phyloP scores from a whole-genome alignment of 2,888 invertebrate species.

The Calameuta idolon region DNA sequence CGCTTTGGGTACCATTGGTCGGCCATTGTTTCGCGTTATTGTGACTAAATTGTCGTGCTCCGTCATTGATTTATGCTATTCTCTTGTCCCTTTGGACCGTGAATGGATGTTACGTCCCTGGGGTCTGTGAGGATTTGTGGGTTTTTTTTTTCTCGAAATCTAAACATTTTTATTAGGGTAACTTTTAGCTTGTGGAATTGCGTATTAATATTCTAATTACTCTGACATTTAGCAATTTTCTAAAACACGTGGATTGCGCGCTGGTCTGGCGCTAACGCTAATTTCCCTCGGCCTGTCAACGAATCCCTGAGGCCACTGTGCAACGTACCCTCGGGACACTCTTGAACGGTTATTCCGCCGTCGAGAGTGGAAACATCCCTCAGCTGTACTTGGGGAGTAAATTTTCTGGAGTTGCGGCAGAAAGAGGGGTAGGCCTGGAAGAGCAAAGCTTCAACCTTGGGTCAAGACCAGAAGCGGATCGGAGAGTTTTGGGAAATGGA shows the following conservation, averaged over 20 bases:
- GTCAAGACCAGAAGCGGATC: not conserved
- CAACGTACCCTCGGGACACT: not conserved
- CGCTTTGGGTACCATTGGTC: not conserved
- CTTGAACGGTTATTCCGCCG: not conserved
- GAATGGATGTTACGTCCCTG: not conserved
- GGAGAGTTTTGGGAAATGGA: conserved; percentile 35
- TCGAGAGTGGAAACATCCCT: not conserved
- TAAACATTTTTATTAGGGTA: not conserved
- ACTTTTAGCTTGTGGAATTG: not conserved
- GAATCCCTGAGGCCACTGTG: not conserved
- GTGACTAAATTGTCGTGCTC: conserved; percentile 30
- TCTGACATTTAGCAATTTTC: not conserved
- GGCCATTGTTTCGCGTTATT: conserved; percentile 28
- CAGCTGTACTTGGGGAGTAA: not conserved
- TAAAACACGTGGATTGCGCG: not conserved
- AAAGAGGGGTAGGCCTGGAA: not conserved
- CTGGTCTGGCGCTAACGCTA: not conserved
- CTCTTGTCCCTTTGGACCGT: conserved; percentile 4
- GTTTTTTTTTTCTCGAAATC: not conserved
- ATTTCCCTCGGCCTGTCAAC: not conserved
- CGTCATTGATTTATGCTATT: conserved; percentile 24
- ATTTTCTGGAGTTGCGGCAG: not conserved
- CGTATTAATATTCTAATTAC: not conserved
- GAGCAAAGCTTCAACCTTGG: not conserved
- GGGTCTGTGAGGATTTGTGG: not conserved